These are phyloP conservation scores for Ophiodon elongatus DNA, from an alignment of 2,113 vertebrate genomes.

Conservation along the genomic window DNA sequence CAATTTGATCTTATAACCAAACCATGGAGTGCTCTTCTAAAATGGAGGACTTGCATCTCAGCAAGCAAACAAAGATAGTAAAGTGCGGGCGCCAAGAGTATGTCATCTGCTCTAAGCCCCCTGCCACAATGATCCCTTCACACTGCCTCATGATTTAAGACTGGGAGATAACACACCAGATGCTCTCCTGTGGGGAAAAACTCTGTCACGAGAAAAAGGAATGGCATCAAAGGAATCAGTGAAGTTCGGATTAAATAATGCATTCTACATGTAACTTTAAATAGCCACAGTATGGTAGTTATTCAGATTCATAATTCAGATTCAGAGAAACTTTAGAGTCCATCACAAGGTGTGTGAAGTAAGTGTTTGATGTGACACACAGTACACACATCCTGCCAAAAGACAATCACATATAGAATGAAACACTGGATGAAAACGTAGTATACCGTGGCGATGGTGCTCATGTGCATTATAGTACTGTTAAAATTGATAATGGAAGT, in stretches of 20 bases:
- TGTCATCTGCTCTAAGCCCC: slow-evolving; percentile 45
- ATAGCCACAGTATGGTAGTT: slow-evolving; percentile 41
- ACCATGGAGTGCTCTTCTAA: slow-evolving; percentile 1
- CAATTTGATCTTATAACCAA: not conserved
- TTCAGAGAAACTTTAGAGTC: slow-evolving; percentile 10
- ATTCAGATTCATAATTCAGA: slow-evolving; percentile 26
- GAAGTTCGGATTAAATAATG: slow-evolving; percentile 66
- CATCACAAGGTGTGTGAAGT: not conserved
- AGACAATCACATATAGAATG: not conserved
- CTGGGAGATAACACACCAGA: slow-evolving; percentile 61
- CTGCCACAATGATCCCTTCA: slow-evolving; percentile 59
- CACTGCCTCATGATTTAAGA: slow-evolving; percentile 64
- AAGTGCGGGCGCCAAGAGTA: slow-evolving; percentile 21
- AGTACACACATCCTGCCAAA: not conserved
- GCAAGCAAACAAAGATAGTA: slow-evolving; percentile 52
- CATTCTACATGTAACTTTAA: slow-evolving; percentile 64
- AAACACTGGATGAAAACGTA: not conserved
- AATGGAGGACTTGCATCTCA: slow-evolving; percentile 28
- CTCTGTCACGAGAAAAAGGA: slow-evolving; percentile 50
- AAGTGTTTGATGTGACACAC: slow-evolving; percentile 4
- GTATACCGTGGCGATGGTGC: not conserved
- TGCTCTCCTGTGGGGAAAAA: slow-evolving; percentile 66
- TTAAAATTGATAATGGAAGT: slow-evolving; percentile 19
- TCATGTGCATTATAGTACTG: not conserved
- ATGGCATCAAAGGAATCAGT: slow-evolving; percentile 67